phyloP scores from a whole-genome alignment of 2,888 invertebrate genomes.

The Allolobophora icterica region DNA sequence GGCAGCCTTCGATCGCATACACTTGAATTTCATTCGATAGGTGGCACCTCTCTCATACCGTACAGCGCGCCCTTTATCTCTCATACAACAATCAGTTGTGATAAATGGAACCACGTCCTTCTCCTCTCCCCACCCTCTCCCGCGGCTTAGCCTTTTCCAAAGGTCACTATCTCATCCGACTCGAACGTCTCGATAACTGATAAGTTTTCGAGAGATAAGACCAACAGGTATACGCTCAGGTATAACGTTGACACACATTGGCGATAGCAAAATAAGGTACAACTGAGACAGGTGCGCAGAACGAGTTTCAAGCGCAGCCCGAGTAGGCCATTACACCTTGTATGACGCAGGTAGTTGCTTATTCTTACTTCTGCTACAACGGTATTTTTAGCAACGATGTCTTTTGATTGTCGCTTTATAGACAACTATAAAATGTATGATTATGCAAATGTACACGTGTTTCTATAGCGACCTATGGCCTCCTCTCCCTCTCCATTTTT shows the following conservation, averaged over 20 bases:
- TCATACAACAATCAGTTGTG: neutral
- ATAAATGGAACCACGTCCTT: neutral
- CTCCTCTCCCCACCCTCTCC: neutral
- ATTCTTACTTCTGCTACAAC: neutral
- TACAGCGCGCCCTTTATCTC: neutral
- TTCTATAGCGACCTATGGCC: too few species aligned
- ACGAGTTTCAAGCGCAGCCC: neutral
- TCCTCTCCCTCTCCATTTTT: too few species aligned
- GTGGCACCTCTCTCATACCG: neutral
- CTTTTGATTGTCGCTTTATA: too few species aligned
- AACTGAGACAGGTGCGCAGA: neutral
- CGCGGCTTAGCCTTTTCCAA: constrained; percentile 1
- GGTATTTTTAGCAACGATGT: neutral
- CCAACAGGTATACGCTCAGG: neutral
- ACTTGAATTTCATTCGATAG: neutral
- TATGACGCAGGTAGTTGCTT: neutral
- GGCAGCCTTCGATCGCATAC: neutral
- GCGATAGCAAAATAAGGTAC: neutral
- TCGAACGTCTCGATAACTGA: neutral
- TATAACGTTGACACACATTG: neutral
- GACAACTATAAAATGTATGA: too few species aligned
- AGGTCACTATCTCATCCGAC: neutral
- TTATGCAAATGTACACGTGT: too few species aligned
- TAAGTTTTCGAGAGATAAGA: neutral
- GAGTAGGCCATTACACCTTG: neutral